Conservation (phyloP, 2,113 vertebrate genomes). For the Hippocampus guttulatus region DNA sequence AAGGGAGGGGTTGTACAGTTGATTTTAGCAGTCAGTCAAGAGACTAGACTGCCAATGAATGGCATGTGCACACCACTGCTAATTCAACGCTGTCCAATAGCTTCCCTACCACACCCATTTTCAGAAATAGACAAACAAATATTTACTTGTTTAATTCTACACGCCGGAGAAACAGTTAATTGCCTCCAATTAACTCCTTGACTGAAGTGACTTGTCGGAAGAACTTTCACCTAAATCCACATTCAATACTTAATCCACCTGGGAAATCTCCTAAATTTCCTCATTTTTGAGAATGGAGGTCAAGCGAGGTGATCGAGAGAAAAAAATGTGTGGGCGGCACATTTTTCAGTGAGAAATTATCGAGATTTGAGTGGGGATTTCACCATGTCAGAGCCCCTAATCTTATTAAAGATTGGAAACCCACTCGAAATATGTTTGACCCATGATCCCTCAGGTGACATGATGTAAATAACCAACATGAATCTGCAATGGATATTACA, state of each 20-base stretch:
- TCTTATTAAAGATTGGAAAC: constrained; percentile 1
- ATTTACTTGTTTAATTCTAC: not conserved
- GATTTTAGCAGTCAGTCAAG: no score
- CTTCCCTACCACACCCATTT: not conserved
- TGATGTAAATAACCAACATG: no score
- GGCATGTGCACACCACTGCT: no score
- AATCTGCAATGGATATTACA: not conserved
- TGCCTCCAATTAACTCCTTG: not conserved
- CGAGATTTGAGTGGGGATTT: not conserved
- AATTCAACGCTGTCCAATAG: not conserved
- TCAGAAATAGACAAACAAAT: not conserved
- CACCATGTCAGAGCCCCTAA: not conserved
- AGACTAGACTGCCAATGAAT: no score
- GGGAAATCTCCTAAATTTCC: not conserved
- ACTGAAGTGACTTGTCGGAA: not conserved
- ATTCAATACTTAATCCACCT: not conserved
- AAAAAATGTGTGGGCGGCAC: not conserved
- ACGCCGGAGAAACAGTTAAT: not conserved
- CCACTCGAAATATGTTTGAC: not conserved
- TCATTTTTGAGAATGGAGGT: not conserved
- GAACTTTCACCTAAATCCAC: not conserved
- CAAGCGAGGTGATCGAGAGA: not conserved
- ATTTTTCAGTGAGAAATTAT: not conserved
- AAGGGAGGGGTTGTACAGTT: no score
- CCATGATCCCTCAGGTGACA: not conserved